These are phyloP conservation scores for Erpobdella octoculata DNA, from an alignment of 2,888 invertebrate genomes.

Conservation along the genomic window DNA sequence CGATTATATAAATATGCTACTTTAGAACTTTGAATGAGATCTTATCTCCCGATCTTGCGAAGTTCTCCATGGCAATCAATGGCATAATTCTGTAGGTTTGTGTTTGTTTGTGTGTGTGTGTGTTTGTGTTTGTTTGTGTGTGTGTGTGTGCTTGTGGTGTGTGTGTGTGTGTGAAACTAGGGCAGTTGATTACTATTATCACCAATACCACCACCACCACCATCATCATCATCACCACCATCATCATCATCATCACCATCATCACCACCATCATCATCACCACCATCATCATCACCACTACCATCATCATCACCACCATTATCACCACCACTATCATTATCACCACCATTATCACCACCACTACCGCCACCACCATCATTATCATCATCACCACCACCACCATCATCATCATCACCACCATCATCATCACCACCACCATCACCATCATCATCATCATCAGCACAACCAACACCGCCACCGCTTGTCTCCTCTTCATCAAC, in stretches of 20 bases:
- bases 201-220: neutral
- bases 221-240: neutral
- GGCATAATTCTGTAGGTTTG: too few species aligned
- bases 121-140: too few species aligned
- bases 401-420: slow-evolving; percentile 21
- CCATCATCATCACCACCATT: neutral
- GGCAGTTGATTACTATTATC: neutral
- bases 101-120: too few species aligned
- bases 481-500: too few species aligned
- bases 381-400: slow-evolving; percentile 16
- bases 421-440: slow-evolving; percentile 19
- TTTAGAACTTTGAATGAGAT: too few species aligned
- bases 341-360: neutral
- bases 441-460: slow-evolving; percentile 20
- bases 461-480: slow-evolving; percentile 17
- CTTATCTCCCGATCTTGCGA: neutral
- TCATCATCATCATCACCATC: slow-evolving; percentile 10
- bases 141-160: too few species aligned
- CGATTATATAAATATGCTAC: too few species aligned
- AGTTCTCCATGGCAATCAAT: neutral
- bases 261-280: neutral
- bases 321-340: slow-evolving; percentile 7
- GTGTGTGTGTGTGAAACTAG: too few species aligned
- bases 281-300: slow-evolving; percentile 3
- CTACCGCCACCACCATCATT: slow-evolving; percentile 1